Conservation (phyloP, 2,888 invertebrate species). For the Cantharis rufa region DNA sequence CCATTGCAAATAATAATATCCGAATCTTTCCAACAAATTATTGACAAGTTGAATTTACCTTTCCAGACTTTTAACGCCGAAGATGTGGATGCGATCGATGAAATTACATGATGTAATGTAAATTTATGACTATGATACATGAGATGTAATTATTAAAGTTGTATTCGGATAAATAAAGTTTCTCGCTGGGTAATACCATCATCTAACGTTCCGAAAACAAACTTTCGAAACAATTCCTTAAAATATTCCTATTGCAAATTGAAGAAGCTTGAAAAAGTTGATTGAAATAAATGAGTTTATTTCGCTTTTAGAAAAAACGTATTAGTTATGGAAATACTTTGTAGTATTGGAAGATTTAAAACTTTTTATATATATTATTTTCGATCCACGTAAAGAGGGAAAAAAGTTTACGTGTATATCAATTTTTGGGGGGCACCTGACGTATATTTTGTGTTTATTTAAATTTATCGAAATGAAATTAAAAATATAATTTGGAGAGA, state of each 20-base stretch:
- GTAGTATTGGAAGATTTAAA: constrained; percentile 18
- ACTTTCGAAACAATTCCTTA: neutral
- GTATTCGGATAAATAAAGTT: neutral
- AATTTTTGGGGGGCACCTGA: constrained; percentile 1
- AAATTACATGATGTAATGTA: neutral
- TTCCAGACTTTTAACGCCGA: neutral
- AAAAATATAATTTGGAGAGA: neutral
- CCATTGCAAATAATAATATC: neutral
- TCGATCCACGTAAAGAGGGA: constrained; percentile 11
- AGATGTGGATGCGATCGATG: no score
- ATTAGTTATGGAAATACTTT: constrained; percentile 19
- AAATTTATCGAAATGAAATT: neutral
- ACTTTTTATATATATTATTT: constrained; percentile 15
- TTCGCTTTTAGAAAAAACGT: constrained; percentile 13
- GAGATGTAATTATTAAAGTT: neutral
- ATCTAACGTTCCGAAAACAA: neutral
- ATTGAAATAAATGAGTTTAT: constrained; percentile 18
- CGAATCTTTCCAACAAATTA: neutral
- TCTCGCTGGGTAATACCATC: neutral
- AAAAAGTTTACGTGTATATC: constrained; percentile 15
- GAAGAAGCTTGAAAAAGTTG: constrained; percentile 6
- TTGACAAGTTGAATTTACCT: neutral
- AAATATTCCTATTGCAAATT: constrained; percentile 6
- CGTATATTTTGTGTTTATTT: neutral
- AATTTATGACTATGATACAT: neutral